Conservation (phyloP, 2,797 vertebrate species). For the Thunnus albacares region DNA sequence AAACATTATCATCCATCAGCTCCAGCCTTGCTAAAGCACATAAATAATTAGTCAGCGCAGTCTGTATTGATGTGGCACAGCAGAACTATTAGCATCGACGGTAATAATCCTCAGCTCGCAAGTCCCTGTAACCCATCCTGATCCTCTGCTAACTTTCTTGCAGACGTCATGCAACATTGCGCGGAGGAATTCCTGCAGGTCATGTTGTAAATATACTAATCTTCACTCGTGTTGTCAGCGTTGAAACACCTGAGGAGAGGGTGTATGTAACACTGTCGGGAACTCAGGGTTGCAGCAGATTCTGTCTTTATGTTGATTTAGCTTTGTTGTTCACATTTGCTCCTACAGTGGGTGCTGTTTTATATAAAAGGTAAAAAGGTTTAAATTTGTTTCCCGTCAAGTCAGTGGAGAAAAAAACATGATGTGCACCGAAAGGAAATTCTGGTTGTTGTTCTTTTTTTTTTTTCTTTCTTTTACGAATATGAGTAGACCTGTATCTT, state of each 20-base stretch:
- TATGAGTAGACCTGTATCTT: slow-evolving; percentile 44
- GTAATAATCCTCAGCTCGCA: slow-evolving; percentile 47
- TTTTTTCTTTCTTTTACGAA: slow-evolving; percentile 11
- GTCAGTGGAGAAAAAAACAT: slow-evolving; percentile 6
- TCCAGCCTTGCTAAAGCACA: slow-evolving; percentile 51
- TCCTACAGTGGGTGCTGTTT: neutral
- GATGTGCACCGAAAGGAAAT: slow-evolving; percentile 9
- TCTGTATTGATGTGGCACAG: slow-evolving; percentile 65
- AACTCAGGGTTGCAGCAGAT: neutral
- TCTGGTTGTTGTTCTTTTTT: neutral
- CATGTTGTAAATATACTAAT: slow-evolving; percentile 11
- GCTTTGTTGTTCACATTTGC: neutral
- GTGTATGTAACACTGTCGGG: neutral
- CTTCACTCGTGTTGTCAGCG: slow-evolving; percentile 33
- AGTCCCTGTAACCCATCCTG: slow-evolving; percentile 31
- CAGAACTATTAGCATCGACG: slow-evolving; percentile 62
- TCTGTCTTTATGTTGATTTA: neutral
- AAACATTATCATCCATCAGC: slow-evolving; percentile 77
- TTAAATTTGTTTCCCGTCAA: neutral
- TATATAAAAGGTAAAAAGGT: slow-evolving; percentile 18
- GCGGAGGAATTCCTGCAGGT: slow-evolving; percentile 32
- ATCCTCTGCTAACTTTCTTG: slow-evolving; percentile 36
- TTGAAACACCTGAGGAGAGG: neutral
- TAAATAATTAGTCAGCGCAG: slow-evolving; percentile 70
- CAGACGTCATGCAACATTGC: slow-evolving; percentile 19